Percentiles rank a stretch among this genome's conserved stretches.
phyloP scores from a whole-genome alignment of 1,140 invertebrate species.

The Neodiprion lecontei region DNA sequence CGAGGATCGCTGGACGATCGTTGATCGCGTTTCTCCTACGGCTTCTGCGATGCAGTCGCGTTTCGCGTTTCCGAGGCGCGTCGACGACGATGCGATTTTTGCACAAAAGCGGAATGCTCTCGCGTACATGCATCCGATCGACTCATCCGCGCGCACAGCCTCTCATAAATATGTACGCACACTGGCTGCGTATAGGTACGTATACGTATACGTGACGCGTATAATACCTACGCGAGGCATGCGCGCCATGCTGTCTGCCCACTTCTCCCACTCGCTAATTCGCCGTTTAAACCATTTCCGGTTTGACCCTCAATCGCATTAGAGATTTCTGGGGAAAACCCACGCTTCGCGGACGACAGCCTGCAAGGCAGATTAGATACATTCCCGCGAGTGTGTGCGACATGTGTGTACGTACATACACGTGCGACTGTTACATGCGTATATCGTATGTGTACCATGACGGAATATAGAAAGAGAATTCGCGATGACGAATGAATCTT shows the following conservation, averaged over 20 bases:
- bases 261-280: slow-evolving; percentile 51
- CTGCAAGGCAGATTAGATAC: not conserved
- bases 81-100: no score
- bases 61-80: no score
- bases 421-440: slow-evolving; percentile 2
- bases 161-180: no score
- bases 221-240: not conserved
- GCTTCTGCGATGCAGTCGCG: no score
- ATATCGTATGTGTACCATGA: not conserved
- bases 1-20: no score
- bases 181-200: not conserved
- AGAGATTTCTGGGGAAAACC: slow-evolving; percentile 48
- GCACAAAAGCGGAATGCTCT: no score
- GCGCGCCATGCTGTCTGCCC: slow-evolving; percentile 50
- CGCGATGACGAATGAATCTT: no score
- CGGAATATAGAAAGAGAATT: no score
- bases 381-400: not conserved
- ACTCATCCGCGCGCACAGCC: no score
- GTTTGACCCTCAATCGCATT: slow-evolving; percentile 39
- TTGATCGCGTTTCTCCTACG: no score
- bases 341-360: slow-evolving; percentile 29
- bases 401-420: not conserved
- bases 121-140: no score
- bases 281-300: slow-evolving; percentile 45
- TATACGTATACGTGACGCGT: not conserved